Evolutionary conservation across 2,888 invertebrate species (phyloP), one percentile per base, ranked within the genome.

Genomic region (Dicycla oo): DNA sequence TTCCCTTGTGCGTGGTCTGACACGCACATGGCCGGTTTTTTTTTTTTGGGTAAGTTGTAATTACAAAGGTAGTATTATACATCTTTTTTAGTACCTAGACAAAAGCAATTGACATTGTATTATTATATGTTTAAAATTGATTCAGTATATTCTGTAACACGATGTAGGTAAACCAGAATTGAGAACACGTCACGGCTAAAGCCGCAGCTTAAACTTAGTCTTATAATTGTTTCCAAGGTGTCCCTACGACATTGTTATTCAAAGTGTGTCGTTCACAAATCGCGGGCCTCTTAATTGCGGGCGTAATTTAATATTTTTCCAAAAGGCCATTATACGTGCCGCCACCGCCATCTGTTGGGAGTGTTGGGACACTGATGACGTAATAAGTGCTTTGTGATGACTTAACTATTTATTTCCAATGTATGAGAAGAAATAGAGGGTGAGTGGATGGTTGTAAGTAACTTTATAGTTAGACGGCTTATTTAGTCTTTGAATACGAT

Each of bases 301-400:
- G 67, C 63, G 86, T 78, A 83, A 87, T 88, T 84, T 87, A 86
- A 87, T 88, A 86, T 87, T 88, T 87, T 88, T 87, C 75, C 67
- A 61, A 75, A 78, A 71, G 30, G 56, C 69, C 86, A 79, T 80
- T 86, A 77, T 71, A 63, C 61, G 77, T 68, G 56, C 68, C 45
- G 45, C 34, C 56, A 61, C 40, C 72, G 81, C 72, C 80, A 86
- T 79, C 82, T 86, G 86, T 54, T 51, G 71, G 65, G 57, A 57
- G 62, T 81, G 84, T 56, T 57, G 67, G 68, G 60, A 57, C 57
- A 71, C 82, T 84, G 79, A 79, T 81, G 84, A 84, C 69, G 73
- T 81, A 81, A 75, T 86, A 79, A 78, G 81, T 75, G 66, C 60
- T 75, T 73, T 80, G 61, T 78, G 49, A 58, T 73, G 58, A 56